phyloP scores from a whole-genome alignment of 2,797 vertebrate genomes.

The Helarctos malayanus region DNA sequence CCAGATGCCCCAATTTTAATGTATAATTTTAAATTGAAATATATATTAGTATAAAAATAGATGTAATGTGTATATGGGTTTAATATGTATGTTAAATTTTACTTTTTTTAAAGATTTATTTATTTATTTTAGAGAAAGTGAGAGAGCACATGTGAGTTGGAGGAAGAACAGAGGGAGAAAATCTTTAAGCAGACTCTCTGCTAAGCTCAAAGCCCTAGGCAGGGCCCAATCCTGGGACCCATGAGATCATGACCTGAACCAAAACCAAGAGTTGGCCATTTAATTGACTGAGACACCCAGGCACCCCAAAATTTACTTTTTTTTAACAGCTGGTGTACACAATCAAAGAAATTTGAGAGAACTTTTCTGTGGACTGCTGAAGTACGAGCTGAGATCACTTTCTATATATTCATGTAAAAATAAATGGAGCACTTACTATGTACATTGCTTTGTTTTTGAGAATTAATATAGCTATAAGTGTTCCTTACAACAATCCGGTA shows the following conservation, averaged over 20 bases:
- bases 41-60: background rate
- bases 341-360: background rate
- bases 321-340: background rate
- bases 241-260: background rate
- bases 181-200: background rate
- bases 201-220: background rate
- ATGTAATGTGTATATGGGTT: background rate
- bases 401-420: slow-evolving; percentile 19
- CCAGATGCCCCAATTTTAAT: background rate
- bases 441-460: background rate
- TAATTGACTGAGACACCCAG: background rate
- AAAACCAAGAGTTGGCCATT: background rate
- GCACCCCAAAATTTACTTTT: background rate
- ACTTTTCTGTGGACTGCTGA: background rate
- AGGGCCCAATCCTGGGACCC: background rate
- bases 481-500: slow-evolving; percentile 16
- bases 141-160: background rate
- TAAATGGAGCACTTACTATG: background rate
- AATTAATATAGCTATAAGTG: background rate
- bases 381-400: background rate
- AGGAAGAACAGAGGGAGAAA: background rate
- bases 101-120: background rate
- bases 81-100: background rate
- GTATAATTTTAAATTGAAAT: background rate
- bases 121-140: background rate